Evolutionary conservation across 2,113 vertebrate species (phyloP).

Genomic region (Crotalus horridus): DNA sequence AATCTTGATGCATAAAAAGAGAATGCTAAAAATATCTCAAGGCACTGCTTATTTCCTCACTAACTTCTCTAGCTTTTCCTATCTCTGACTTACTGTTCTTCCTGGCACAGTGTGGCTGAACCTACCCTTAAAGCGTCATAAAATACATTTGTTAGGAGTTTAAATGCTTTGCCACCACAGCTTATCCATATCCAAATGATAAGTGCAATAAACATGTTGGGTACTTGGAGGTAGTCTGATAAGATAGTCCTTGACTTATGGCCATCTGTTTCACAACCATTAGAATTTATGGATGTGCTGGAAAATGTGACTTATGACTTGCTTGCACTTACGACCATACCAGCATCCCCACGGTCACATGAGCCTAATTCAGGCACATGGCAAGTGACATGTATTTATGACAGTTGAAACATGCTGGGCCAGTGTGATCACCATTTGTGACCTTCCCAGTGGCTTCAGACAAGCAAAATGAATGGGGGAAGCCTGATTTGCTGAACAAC

Average conservation of each 20-base stretch:
- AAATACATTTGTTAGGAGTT: background rate
- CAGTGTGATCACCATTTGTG: background rate
- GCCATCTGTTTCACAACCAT: background rate
- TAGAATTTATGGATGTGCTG: background rate
- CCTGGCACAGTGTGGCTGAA: background rate
- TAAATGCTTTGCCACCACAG: background rate
- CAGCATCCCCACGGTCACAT: background rate
- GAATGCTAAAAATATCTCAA: background rate
- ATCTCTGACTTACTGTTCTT: background rate
- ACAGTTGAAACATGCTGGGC: background rate
- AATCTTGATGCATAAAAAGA: background rate
- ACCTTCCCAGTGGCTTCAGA: background rate
- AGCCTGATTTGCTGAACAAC: background rate
- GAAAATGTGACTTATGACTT: background rate
- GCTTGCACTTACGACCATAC: background rate
- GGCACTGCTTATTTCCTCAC: background rate
- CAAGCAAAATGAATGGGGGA: background rate
- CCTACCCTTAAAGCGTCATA: background rate
- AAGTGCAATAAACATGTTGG: background rate
- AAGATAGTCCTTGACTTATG: background rate
- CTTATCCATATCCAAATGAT: background rate
- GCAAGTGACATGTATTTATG: background rate
- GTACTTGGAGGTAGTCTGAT: background rate
- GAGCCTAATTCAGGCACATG: background rate
- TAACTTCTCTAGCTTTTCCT: background rate